Percentiles rank a stretch among this genome's conserved stretches.
phyloP scores from a whole-genome alignment of 2,113 vertebrate genomes.

The Monopterus albus region DNA sequence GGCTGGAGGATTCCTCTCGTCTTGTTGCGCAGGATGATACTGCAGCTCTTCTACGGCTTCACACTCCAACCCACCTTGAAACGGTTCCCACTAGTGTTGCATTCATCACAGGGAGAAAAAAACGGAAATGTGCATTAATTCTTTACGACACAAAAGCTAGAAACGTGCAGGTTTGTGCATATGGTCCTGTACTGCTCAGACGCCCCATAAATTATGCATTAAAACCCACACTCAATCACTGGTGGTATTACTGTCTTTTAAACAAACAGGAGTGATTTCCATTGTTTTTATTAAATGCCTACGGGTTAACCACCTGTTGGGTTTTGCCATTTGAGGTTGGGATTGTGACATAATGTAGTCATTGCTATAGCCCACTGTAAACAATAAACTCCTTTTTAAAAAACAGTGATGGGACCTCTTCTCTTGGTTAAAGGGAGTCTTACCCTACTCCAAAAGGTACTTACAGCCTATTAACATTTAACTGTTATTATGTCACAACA shows the following conservation, averaged over 20 bases:
- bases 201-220: too few species aligned
- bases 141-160: neutral
- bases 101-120: conserved; percentile 22
- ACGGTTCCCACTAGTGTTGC: conserved; percentile 69
- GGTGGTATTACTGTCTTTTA: neutral
- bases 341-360: too few species aligned
- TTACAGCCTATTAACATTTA: neutral
- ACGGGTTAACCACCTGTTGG: conserved; percentile 32
- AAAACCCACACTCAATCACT: neutral
- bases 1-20: conserved; percentile 62
- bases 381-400: neutral
- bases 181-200: too few species aligned
- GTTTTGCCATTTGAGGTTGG: neutral
- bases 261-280: neutral
- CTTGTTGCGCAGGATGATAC: conserved; percentile 96
- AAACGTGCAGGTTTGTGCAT: neutral
- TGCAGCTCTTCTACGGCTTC: conserved; percentile 87
- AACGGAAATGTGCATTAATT: neutral
- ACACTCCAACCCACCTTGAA: conserved; percentile 93
- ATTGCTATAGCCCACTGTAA: too few species aligned
- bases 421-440: neutral
- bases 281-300: too few species aligned
- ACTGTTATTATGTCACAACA: neutral
- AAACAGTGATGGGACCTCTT: rapidly evolving
- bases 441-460: neutral